phyloP scores from a whole-genome alignment of 1,140 invertebrate species.

The Plodia interpunctella region DNA sequence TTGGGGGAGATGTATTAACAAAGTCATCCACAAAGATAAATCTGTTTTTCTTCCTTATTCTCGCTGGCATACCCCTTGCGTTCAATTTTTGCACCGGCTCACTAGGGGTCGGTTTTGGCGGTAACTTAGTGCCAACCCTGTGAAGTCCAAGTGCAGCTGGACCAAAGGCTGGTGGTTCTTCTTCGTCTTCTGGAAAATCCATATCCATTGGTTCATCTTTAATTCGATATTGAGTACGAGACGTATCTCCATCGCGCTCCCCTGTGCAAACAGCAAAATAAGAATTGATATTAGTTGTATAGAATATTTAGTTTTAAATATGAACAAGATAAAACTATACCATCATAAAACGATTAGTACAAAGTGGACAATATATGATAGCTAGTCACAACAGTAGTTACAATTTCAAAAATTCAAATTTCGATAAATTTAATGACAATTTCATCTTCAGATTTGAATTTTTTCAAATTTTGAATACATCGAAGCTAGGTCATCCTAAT shows the following conservation, averaged over 20 bases:
- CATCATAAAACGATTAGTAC: not conserved
- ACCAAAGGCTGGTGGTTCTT: slow-evolving; percentile 82
- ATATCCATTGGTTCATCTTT: slow-evolving; percentile 81
- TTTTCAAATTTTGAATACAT: slow-evolving; percentile 75
- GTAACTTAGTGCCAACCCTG: slow-evolving; percentile 85
- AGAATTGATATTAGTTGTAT: slow-evolving; percentile 18
- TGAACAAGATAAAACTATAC: not conserved
- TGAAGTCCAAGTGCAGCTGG: slow-evolving; percentile 87
- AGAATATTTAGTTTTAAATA: no score
- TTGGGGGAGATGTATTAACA: slow-evolving; percentile 86
- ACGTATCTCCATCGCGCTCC: slow-evolving; percentile 42
- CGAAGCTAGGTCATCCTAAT: slow-evolving; percentile 34
- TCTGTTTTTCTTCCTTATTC: slow-evolving; percentile 93
- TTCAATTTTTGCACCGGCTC: slow-evolving; percentile 87
- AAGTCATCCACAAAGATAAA: slow-evolving; percentile 95
- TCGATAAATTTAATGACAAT: slow-evolving; percentile 45
- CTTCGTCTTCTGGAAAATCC: slow-evolving; percentile 81
- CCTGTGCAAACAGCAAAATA: slow-evolving; percentile 44
- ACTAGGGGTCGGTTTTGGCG: slow-evolving; percentile 82
- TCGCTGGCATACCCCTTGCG: slow-evolving; percentile 90
- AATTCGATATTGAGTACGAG: slow-evolving; percentile 62
- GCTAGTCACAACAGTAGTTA: no score
- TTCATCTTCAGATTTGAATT: slow-evolving; percentile 69
- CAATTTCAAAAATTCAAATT: slow-evolving; percentile 28
- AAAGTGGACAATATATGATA: not conserved